These are phyloP conservation scores for Melanotaenia duboulayi DNA, from an alignment of 2,113 vertebrate genomes.

Conservation along the genomic window DNA sequence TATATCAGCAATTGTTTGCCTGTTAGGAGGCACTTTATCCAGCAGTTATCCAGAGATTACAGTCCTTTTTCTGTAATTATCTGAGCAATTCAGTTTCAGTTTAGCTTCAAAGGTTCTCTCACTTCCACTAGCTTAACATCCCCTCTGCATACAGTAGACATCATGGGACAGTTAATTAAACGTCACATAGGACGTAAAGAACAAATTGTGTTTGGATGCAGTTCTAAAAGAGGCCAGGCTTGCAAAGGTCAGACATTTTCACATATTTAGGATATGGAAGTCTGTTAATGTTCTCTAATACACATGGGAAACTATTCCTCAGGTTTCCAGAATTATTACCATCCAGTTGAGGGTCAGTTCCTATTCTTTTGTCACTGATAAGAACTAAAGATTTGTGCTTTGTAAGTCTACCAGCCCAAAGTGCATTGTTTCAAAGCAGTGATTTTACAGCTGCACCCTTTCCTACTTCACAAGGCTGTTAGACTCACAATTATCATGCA, in stretches of 20 bases:
- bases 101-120: background rate
- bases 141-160: background rate
- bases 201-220: background rate
- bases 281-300: slow-evolving; percentile 30
- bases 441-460: slow-evolving; percentile 60
- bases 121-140: background rate
- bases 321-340: slow-evolving; percentile 20
- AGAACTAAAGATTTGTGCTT: slow-evolving; percentile 35
- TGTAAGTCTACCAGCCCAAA: slow-evolving; percentile 41
- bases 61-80: background rate
- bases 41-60: background rate
- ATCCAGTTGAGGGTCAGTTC: slow-evolving; percentile 47
- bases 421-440: slow-evolving; percentile 64
- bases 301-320: slow-evolving; percentile 40
- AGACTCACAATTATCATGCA: slow-evolving; percentile 4
- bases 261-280: slow-evolving; percentile 9
- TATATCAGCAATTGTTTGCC: slow-evolving; percentile 3
- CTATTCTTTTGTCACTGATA: slow-evolving; percentile 58
- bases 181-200: background rate
- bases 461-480: slow-evolving; percentile 58
- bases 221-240: slow-evolving; percentile 13
- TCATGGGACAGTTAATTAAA: background rate
- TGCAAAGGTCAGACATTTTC: slow-evolving; percentile 11
- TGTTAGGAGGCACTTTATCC: slow-evolving; percentile 2
- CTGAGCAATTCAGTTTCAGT: background rate